Evolutionary conservation across 2,113 vertebrate genomes (phyloP).

Genomic region (Pachycephala philippinensis): DNA sequence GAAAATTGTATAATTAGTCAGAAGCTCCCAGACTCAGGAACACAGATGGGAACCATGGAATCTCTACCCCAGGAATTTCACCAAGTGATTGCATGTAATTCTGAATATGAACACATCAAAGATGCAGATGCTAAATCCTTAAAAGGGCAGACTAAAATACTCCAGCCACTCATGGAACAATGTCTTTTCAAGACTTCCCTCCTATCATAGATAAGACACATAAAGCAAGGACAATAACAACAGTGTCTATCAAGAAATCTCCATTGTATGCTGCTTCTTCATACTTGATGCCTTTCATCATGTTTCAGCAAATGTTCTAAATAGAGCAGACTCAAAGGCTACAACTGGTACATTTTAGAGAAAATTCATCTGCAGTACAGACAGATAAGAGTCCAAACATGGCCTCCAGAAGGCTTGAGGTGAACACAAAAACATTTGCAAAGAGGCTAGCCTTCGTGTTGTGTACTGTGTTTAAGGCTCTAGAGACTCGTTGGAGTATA

Average conservation of each 20-base stretch:
- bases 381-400: background rate
- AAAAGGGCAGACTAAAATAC: background rate
- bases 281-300: background rate
- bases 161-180: background rate
- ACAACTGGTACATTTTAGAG: background rate
- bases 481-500: background rate
- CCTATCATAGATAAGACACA: background rate
- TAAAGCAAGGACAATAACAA: background rate
- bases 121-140: conserved; percentile 16
- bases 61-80: conserved; percentile 43
- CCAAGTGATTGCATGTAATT: background rate
- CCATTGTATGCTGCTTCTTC: background rate
- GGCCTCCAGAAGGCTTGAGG: background rate
- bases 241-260: background rate
- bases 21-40: conserved; percentile 29
- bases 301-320: background rate
- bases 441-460: background rate
- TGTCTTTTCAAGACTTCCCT: background rate
- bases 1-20: conserved; percentile 49
- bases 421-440: background rate
- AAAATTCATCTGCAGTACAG: background rate
- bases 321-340: background rate
- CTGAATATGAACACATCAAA: conserved; percentile 29
- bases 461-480: background rate
- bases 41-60: conserved; percentile 44